Base-by-base conservation (phyloP, 2,888 invertebrate species). In the Agrotis puta region DNA sequence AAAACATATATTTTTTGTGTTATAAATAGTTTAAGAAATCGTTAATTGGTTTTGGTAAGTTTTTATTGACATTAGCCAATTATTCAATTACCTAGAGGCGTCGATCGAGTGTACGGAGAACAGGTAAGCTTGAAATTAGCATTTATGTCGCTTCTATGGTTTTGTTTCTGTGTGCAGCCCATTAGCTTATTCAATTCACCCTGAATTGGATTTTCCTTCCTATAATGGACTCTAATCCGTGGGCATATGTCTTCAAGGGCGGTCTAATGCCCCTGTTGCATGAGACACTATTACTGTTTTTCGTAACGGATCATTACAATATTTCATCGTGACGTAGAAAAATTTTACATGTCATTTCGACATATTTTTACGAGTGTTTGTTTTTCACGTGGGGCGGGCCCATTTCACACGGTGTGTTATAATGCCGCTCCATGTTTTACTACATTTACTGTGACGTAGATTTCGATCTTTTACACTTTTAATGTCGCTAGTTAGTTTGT, bases 251-350 rank as follows among this genome's bases (percentile, higher is more conserved):
- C 92, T 91, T 86, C 88, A 89, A 90, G 90, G 93, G 91, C 92
- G 91, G 91, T 89, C 92, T 94, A 94, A 94, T 93, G 92, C 89
- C 87, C 83, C 89, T 89, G 92, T 94, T 86, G 94, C 94, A 94
- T 94, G 95, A 90, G 90, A 90, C 92, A 86, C 91, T 93, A 93
- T 95, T 93, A 94, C 89, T 90, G 90, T 91, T 94, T 94, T 93
- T 94, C 93, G 95, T 94, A 93, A 95, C 95, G 95, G 93, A 87
- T 92, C 95, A 95, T 96, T 95, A 96, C 92, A 92, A 95, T 96
- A 94, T 94, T 92, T 95, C 94, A 95, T 95, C 89, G 93, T 95
- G 96, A 95, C 96, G 91, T 91, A 94, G 95, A 96, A 95, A 95
- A 95, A 94, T 96, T 94, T 93, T 89, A 94, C 94, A 92, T 95